A percentile compares a stretch with the other conserved stretches of the same genome.
phyloP scores from a whole-genome alignment of 2,113 vertebrate genomes.

The Podarcis muralis region DNA sequence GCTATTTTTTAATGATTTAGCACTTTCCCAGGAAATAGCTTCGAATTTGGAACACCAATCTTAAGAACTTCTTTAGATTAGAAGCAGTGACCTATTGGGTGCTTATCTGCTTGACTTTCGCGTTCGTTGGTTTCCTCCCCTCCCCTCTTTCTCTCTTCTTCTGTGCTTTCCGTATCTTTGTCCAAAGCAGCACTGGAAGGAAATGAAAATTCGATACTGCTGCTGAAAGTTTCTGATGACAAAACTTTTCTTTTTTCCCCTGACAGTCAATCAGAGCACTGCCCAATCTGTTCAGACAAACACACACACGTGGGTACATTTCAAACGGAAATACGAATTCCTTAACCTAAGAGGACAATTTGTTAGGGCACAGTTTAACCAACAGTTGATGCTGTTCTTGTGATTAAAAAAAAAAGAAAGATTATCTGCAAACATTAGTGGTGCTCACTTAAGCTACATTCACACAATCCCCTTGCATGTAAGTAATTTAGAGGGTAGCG shows the following conservation, averaged over 20 bases:
- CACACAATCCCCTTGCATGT: background rate
- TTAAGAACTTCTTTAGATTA: constrained; percentile 27
- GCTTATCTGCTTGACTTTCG: constrained; percentile 24
- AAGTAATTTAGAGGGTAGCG: too few species aligned
- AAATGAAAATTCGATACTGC: constrained; percentile 18
- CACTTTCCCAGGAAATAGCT: constrained; percentile 21
- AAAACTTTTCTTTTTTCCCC: background rate
- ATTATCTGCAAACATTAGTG: background rate
- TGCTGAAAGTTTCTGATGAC: constrained; percentile 15
- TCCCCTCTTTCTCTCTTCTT: too few species aligned
- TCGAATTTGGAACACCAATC: background rate
- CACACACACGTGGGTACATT: background rate
- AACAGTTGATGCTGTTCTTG: too few species aligned
- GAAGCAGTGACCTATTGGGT: background rate
- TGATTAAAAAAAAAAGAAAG: too few species aligned
- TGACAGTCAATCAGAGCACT: background rate
- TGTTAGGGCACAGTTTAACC: background rate
- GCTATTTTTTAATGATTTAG: background rate
- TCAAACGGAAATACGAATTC: background rate
- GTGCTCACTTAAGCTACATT: too few species aligned
- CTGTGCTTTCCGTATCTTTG: background rate
- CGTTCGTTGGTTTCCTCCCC: background rate
- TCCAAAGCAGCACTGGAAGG: constrained; percentile 18
- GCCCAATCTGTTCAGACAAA: background rate
- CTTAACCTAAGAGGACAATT: background rate